phyloP scores from a whole-genome alignment of 1,140 invertebrate species.

The Trichonephila inaurata region DNA sequence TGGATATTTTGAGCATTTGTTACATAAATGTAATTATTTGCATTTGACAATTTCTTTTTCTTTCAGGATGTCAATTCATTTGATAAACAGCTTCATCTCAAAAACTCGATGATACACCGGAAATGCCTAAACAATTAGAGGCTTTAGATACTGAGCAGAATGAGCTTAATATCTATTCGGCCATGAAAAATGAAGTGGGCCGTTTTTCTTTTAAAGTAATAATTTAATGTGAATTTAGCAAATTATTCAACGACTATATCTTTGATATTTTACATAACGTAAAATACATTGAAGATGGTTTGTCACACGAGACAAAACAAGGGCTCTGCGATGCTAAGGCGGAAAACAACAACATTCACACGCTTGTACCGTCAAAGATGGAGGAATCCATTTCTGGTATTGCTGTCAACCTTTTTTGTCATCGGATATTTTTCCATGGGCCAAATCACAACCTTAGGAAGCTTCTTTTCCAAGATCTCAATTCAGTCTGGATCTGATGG shows the following conservation, averaged over 20 bases:
- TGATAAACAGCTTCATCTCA: neutral
- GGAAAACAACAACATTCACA: neutral
- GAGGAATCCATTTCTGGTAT: conserved; percentile 68
- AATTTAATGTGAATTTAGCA: neutral
- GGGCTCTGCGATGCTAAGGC: neutral
- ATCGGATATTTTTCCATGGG: conserved; percentile 71
- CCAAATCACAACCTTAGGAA: conserved; percentile 52
- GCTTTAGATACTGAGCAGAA: neutral
- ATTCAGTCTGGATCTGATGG: neutral
- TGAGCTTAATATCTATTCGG: conserved; percentile 2
- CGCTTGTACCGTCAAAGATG: conserved; percentile 68
- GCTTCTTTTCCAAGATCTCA: neutral
- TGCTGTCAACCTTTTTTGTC: conserved; percentile 29
- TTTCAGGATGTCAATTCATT: conserved; percentile 4
- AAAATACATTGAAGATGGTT: neutral
- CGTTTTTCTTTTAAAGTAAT: neutral
- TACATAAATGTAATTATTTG: too few species aligned
- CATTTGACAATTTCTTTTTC: neutral
- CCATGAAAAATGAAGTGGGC: neutral
- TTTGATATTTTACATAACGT: neutral
- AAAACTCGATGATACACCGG: neutral
- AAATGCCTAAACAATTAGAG: neutral
- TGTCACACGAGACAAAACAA: conserved; percentile 10
- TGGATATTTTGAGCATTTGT: neutral
- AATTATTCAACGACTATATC: neutral